Evolutionary conservation across 2,888 invertebrate species (phyloP).

Genomic region (Oligia strigilis): DNA sequence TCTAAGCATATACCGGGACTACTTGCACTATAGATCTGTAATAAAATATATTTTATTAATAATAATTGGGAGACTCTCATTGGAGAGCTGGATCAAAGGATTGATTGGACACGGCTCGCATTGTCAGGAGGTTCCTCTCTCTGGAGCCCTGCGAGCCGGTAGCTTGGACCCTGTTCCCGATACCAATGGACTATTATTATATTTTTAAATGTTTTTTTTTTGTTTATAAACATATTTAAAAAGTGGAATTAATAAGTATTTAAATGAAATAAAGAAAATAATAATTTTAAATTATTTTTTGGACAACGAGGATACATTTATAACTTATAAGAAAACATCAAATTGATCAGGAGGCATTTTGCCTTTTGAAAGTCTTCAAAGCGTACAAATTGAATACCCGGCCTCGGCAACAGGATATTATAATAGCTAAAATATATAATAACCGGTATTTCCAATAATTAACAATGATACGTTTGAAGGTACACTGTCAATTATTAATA

Average conservation of each 20-base stretch:
- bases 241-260: too few species aligned
- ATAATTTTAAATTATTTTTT: too few species aligned
- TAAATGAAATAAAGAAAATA: too few species aligned
- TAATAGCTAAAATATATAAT: not conserved
- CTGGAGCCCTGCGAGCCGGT: too few species aligned
- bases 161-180: too few species aligned
- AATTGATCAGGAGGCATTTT: not conserved
- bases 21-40: conserved; percentile 72
- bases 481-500: not conserved
- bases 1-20: conserved; percentile 74
- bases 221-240: too few species aligned
- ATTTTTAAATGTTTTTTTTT: too few species aligned
- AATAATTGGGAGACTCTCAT: not conserved
- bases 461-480: not conserved
- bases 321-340: not conserved
- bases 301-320: not conserved
- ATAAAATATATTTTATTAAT: not conserved
- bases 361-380: not conserved
- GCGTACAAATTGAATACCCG: not conserved
- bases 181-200: too few species aligned
- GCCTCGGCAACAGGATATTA: not conserved
- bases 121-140: too few species aligned
- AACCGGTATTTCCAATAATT: not conserved
- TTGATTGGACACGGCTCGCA: too few species aligned
- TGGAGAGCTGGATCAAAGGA: too few species aligned